Conservation (phyloP, 2,113 vertebrate species). For the Lophotis ruficrista region DNA sequence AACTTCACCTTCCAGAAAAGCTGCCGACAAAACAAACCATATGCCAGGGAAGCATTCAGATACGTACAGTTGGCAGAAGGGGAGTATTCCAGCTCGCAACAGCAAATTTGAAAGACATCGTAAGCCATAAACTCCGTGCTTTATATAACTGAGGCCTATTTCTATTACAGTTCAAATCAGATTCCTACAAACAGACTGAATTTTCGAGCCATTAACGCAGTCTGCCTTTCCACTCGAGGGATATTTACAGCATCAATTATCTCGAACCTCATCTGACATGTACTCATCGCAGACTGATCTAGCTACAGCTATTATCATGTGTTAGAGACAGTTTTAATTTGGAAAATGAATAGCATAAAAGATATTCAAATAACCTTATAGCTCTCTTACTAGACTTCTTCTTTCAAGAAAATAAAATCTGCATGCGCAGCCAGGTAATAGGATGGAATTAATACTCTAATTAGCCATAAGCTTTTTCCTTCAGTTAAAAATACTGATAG, state of each 20-base stretch:
- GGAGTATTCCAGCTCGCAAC: not conserved
- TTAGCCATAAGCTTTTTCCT: not conserved
- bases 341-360: not conserved
- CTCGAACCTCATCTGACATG: not conserved
- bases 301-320: not conserved
- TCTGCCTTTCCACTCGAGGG: not conserved
- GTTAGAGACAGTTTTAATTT: not conserved
- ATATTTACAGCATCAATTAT: slow-evolving; percentile 23
- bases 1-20: not conserved
- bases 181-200: not conserved
- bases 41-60: not conserved
- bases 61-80: rapidly evolving
- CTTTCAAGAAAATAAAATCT: not conserved
- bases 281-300: not conserved
- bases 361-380: not conserved
- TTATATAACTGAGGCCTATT: not conserved
- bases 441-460: not conserved
- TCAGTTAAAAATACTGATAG: not conserved
- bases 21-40: not conserved
- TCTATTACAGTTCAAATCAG: not conserved
- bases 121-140: not conserved
- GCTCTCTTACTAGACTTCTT: not conserved
- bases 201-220: not conserved
- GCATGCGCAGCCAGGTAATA: not conserved
- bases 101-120: not conserved